Conservation (phyloP, 2,888 invertebrate species). For the Fragum sueziense region DNA sequence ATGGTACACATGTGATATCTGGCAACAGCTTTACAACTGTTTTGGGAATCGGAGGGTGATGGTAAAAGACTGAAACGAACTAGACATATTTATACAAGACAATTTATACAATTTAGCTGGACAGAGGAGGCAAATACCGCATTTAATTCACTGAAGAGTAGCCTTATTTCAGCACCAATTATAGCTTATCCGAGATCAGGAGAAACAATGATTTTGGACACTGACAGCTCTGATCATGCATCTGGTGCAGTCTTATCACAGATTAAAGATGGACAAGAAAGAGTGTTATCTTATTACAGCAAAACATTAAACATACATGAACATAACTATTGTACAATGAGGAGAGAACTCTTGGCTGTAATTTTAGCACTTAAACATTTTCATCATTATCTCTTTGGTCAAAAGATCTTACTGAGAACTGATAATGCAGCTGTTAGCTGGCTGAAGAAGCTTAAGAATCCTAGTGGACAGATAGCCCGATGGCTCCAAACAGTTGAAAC, state of each 20-base stretch:
- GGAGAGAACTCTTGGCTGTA: constrained; percentile 13
- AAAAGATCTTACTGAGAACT: background rate
- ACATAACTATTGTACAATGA: constrained; percentile 9
- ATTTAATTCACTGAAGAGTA: background rate
- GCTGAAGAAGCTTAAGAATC: constrained; percentile 12
- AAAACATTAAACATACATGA: constrained; percentile 20
- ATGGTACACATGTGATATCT: no score
- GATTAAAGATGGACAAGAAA: constrained; percentile 1
- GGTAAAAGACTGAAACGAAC: no score
- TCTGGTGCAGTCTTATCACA: constrained; percentile 17
- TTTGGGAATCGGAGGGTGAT: no score
- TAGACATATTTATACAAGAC: no score
- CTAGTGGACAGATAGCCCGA: background rate
- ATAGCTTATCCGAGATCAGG: constrained; percentile 4
- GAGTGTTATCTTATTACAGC: constrained; percentile 39
- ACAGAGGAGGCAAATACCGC: background rate
- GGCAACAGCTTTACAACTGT: no score
- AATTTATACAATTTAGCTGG: constrained; percentile 29
- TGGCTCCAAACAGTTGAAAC: constrained; percentile 1
- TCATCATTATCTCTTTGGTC: constrained; percentile 25
- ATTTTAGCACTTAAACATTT: constrained; percentile 20
- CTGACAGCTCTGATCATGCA: background rate
- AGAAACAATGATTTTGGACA: constrained; percentile 16
- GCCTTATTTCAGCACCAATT: background rate
- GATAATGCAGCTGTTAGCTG: constrained; percentile 15